Evolutionary conservation across 2,888 invertebrate species (phyloP).

Genomic region (Drosophila parthenogenetica): DNA sequence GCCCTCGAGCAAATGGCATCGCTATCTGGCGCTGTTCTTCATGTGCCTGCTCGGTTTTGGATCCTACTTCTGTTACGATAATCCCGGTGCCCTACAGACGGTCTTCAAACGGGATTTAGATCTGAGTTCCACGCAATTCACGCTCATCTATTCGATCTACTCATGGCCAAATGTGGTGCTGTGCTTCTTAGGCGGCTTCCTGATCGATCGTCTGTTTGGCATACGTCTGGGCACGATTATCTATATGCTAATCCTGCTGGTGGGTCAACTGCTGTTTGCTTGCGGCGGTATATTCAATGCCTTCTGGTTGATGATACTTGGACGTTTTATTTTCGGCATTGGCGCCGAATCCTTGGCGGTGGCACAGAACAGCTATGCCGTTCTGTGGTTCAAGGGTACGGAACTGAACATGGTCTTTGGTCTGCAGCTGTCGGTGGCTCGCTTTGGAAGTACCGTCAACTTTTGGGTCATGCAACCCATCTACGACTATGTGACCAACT

Average conservation of each 20-base stretch:
- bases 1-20: conserved; percentile 90
- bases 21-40: conserved; percentile 93
- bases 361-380: conserved; percentile 98
- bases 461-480: conserved; percentile 96
- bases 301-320: conserved; percentile 96
- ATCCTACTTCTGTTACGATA: conserved; percentile 99
- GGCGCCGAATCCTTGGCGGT: conserved; percentile 98
- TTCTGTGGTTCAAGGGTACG: conserved; percentile 98
- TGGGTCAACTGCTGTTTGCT: conserved; percentile 96
- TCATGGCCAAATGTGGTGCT: conserved; percentile 99
- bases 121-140: conserved; percentile 92
- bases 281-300: conserved; percentile 92
- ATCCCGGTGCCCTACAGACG: conserved; percentile 96
- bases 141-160: conserved; percentile 95
- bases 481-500: conserved; percentile 90
- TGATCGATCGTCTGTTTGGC: conserved; percentile 97
- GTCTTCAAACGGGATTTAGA: conserved; percentile 92
- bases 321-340: conserved; percentile 97
- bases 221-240: conserved; percentile 96
- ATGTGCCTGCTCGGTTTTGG: conserved; percentile 99
- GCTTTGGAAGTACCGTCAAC: conserved; percentile 97
- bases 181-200: conserved; percentile 98
- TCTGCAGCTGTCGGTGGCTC: conserved; percentile 96
- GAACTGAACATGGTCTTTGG: conserved; percentile 99
- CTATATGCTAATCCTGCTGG: conserved; percentile 93